These are phyloP conservation scores for Dreissena rostriformis DNA, from an alignment of 1,140 invertebrate genomes.

Conservation along the genomic window DNA sequence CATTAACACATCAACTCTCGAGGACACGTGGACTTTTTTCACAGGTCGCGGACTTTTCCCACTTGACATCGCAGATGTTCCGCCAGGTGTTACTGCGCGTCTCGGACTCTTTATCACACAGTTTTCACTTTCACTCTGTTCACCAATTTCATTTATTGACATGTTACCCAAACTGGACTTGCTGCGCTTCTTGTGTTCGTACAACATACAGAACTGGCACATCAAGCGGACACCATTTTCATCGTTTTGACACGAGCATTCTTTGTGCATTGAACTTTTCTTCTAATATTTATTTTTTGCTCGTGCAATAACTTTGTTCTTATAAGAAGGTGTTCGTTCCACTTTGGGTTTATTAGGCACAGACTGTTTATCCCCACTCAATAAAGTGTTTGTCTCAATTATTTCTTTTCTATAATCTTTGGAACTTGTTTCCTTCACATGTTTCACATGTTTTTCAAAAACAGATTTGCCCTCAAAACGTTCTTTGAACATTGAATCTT, in stretches of 20 bases:
- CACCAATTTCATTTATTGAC: conserved; percentile 10
- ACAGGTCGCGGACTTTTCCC: conserved; percentile 31
- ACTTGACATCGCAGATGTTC: conserved; percentile 7
- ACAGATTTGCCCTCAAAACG: too few relatives aligned
- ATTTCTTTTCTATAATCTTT: too few relatives aligned
- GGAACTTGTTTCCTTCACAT: too few relatives aligned
- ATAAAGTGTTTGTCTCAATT: neutral
- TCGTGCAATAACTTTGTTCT: conserved; percentile 46
- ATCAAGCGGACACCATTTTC: conserved; percentile 40
- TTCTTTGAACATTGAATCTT: too few relatives aligned
- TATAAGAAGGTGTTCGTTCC: conserved; percentile 44
- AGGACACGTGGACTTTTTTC: conserved; percentile 43
- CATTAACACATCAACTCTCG: conserved; percentile 49
- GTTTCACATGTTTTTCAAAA: too few relatives aligned
- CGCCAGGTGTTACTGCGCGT: conserved; percentile 39
- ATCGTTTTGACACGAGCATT: conserved; percentile 45
- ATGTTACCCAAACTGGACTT: conserved; percentile 39
- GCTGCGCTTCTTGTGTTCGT: conserved; percentile 33
- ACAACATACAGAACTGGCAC: conserved; percentile 41
- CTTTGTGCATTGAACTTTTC: conserved; percentile 51
- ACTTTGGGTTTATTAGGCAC: conserved; percentile 30
- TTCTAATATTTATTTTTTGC: conserved; percentile 45
- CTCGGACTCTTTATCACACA: conserved; percentile 22
- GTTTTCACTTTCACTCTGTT: conserved; percentile 10
- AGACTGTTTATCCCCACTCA: neutral